Evolutionary conservation across 2,888 invertebrate genomes (phyloP).

Genomic region (Drosophila dives): DNA sequence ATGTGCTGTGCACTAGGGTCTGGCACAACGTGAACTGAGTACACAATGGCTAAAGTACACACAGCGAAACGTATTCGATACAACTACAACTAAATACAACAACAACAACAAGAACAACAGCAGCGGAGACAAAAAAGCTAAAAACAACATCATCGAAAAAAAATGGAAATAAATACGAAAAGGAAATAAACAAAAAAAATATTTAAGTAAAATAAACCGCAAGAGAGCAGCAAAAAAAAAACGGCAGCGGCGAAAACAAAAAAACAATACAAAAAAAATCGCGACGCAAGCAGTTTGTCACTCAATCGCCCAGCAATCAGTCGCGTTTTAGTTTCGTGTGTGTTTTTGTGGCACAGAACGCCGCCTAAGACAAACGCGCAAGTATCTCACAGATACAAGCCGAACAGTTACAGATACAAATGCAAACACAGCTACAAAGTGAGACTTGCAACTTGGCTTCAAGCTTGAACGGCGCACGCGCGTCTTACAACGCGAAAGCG

Average conservation of each 20-base stretch:
- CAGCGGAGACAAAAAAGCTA: constrained; percentile 32
- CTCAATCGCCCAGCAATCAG: constrained; percentile 75
- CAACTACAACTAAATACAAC: constrained; percentile 35
- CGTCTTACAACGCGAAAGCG: constrained; percentile 31
- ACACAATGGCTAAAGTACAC: constrained; percentile 76
- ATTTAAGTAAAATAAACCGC: constrained; percentile 73
- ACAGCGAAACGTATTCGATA: constrained; percentile 41
- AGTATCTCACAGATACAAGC: constrained; percentile 36
- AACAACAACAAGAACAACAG: constrained; percentile 6
- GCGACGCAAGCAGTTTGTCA: constrained; percentile 75
- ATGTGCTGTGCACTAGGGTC: not conserved
- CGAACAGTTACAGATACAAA: not conserved
- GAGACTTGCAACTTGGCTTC: constrained; percentile 35
- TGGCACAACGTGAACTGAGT: constrained; percentile 69
- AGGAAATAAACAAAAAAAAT: constrained; percentile 34
- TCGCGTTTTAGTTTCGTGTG: constrained; percentile 55
- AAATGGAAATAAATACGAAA: constrained; percentile 27
- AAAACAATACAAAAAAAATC: constrained; percentile 43
- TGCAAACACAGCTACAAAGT: constrained; percentile 1
- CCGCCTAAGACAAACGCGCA: constrained; percentile 18
- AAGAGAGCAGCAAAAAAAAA: constrained; percentile 52
- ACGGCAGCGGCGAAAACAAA: constrained; percentile 43
- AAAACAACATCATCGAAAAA: constrained; percentile 31
- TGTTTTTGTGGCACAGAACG: constrained; percentile 17
- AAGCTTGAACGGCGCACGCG: constrained; percentile 45